phyloP scores from a whole-genome alignment of 2,888 invertebrate species.

The Campoplex nolae region DNA sequence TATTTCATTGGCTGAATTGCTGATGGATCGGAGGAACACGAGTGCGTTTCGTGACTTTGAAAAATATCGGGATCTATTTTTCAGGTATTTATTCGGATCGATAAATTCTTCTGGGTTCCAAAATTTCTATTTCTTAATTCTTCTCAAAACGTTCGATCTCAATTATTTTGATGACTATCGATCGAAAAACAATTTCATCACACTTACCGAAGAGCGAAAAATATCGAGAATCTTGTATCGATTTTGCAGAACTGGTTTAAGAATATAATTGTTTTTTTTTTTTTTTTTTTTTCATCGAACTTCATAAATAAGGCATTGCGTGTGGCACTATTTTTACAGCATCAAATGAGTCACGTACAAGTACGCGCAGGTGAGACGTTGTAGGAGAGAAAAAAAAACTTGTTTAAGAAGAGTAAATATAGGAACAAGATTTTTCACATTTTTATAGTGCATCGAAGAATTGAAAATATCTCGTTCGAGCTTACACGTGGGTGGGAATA shows the following conservation, averaged over 20 bases:
- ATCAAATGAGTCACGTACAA: conserved; percentile 8
- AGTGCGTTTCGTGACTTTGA: background rate
- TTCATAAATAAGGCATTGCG: conserved; percentile 11
- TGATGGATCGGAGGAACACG: background rate
- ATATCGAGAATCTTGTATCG: background rate
- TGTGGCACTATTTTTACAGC: conserved; percentile 12
- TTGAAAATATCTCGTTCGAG: background rate
- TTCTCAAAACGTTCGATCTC: background rate
- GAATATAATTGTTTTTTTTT: background rate
- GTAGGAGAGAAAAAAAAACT: background rate
- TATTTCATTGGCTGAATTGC: no score
- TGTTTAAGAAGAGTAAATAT: background rate
- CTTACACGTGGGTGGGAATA: background rate
- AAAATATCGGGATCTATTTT: background rate
- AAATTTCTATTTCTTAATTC: background rate
- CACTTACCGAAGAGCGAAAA: background rate
- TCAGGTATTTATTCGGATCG: background rate
- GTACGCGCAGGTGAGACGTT: conserved; percentile 1
- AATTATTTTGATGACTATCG: background rate
- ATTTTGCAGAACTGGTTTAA: conserved; percentile 1
- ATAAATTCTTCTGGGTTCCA: background rate
- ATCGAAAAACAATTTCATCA: background rate
- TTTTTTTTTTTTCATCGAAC: conserved; percentile 20
- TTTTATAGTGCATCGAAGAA: background rate
- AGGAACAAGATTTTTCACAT: background rate